These are phyloP conservation scores for Tapirus indicus DNA, from an alignment of 2,797 vertebrate genomes.

Conservation along the genomic window DNA sequence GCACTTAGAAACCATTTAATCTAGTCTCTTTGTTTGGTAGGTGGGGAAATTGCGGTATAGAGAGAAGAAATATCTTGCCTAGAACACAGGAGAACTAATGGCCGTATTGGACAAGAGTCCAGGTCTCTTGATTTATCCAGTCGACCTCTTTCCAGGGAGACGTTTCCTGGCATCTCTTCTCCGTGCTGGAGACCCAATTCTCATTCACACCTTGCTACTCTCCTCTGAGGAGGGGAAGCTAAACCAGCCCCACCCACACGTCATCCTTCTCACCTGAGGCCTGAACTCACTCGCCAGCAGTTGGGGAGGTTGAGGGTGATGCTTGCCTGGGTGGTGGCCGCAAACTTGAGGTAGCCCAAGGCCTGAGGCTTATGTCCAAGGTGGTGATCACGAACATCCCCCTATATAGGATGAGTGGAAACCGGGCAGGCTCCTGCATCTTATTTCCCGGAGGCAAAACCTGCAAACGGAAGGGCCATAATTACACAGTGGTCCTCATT, in stretches of 20 bases:
- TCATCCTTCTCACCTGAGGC: not conserved
- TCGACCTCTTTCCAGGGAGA: not conserved
- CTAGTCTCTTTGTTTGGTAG: not conserved
- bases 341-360: constrained; percentile 92
- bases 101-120: not conserved
- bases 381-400: constrained; percentile 92
- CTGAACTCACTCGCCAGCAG: constrained; percentile 91
- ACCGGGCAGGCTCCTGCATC: constrained; percentile 91
- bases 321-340: constrained; percentile 89
- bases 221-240: not conserved
- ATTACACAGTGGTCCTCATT: not conserved
- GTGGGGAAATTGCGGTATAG: not conserved
- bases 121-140: not conserved
- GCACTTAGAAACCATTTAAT: not conserved
- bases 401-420: constrained; percentile 89
- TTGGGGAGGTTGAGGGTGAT: constrained; percentile 94
- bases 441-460: constrained; percentile 95
- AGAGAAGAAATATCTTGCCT: not conserved
- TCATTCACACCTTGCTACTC: not conserved
- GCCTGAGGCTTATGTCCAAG: constrained; percentile 92
- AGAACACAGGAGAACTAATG: not conserved
- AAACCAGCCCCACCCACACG: not conserved
- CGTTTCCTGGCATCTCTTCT: not conserved
- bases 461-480: constrained; percentile 78
- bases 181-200: not conserved